Percentiles rank a stretch among this genome's conserved stretches.
Evolutionary conservation across 2,797 vertebrate species (phyloP).

Genomic region (Phrynocephalus vlangalii): DNA sequence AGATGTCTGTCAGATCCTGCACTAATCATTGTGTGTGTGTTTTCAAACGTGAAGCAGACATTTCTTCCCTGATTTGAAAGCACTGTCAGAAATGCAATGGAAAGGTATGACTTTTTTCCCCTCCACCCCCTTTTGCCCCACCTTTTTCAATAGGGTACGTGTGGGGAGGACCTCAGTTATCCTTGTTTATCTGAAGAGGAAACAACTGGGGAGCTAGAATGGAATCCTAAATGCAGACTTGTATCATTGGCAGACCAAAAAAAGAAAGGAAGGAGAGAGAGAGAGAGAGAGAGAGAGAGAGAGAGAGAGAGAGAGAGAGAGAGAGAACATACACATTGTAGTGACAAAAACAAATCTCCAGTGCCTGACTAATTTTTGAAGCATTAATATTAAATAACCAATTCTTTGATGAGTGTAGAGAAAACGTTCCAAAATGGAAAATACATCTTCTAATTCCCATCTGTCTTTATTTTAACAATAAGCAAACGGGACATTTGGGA

Average conservation of each 20-base stretch:
- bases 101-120: slow-evolving; percentile 35
- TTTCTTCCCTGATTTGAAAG: slow-evolving; percentile 70
- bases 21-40: slow-evolving; percentile 68
- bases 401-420: slow-evolving; percentile 39
- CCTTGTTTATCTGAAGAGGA: slow-evolving; percentile 41
- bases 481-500: slow-evolving; percentile 62
- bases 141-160: slow-evolving; percentile 33
- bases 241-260: neutral
- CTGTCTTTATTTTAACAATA: slow-evolving; percentile 57
- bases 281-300: neutral
- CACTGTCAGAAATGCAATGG: slow-evolving; percentile 67
- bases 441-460: slow-evolving; percentile 49
- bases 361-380: slow-evolving; percentile 28
- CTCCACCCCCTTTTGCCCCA: neutral
- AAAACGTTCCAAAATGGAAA: slow-evolving; percentile 55
- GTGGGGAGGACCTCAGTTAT: slow-evolving; percentile 58
- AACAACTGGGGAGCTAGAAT: slow-evolving; percentile 28
- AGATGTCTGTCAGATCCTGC: slow-evolving; percentile 71
- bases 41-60: slow-evolving; percentile 67
- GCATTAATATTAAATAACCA: slow-evolving; percentile 44
- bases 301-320: no score
- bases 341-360: slow-evolving; percentile 20
- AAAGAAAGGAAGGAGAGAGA: neutral
- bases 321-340: slow-evolving; percentile 34
- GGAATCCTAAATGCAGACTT: slow-evolving; percentile 10